Evolutionary conservation across 1,140 invertebrate genomes (phyloP).

Genomic region (Capitella teleta): DNA sequence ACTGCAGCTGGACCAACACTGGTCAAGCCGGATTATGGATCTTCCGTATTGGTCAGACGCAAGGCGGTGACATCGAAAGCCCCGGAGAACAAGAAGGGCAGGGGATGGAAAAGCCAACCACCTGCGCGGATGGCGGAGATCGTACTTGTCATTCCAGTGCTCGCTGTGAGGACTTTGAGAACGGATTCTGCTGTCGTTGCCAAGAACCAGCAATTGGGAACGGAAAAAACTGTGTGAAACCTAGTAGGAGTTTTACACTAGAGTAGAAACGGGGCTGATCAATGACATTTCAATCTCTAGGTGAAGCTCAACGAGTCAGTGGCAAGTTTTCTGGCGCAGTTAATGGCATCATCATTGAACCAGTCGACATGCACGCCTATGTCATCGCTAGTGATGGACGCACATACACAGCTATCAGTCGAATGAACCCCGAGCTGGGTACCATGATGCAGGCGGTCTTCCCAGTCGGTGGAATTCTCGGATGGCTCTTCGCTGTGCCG

Average conservation of each 20-base stretch:
- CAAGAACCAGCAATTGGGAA: slow-evolving; percentile 73
- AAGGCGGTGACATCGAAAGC: slow-evolving; percentile 20
- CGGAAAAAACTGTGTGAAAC: slow-evolving; percentile 72
- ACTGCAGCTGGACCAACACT: slow-evolving; percentile 75
- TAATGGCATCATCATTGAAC: slow-evolving; percentile 60
- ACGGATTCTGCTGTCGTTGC: slow-evolving; percentile 82
- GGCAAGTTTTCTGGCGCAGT: slow-evolving; percentile 70
- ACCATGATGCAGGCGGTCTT: slow-evolving; percentile 66
- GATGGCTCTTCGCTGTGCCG: slow-evolving; percentile 83
- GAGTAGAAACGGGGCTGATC: no score
- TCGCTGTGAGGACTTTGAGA: slow-evolving; percentile 64
- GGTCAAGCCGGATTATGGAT: slow-evolving; percentile 71
- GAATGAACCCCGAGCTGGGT: slow-evolving; percentile 60
- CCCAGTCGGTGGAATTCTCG: slow-evolving; percentile 66
- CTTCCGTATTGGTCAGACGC: slow-evolving; percentile 62
- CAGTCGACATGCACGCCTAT: slow-evolving; percentile 82
- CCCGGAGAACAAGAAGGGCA: slow-evolving; percentile 14
- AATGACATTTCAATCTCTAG: slow-evolving; percentile 35
- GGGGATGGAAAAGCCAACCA: slow-evolving; percentile 26
- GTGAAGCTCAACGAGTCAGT: slow-evolving; percentile 67
- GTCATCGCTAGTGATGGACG: slow-evolving; percentile 77
- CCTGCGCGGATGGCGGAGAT: slow-evolving; percentile 46
- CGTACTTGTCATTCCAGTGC: slow-evolving; percentile 69
- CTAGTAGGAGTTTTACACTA: slow-evolving; percentile 48
- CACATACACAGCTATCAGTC: slow-evolving; percentile 79